Base-by-base conservation (phyloP, 1,140 invertebrate species). In the Holotrichia oblita region DNA sequence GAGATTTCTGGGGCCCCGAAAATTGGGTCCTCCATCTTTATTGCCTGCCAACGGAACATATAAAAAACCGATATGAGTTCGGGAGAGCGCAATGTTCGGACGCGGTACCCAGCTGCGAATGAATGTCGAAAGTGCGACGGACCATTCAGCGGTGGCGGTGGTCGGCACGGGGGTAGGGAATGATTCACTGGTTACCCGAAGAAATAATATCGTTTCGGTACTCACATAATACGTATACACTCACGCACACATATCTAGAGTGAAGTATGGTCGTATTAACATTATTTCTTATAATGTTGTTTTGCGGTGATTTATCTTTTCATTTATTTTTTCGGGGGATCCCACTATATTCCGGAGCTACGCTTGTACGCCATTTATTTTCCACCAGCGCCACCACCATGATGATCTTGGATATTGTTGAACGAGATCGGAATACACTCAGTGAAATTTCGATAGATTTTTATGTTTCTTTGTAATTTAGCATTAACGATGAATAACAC, bases 11-110 rank as follows among this genome's bases (percentile, higher is more conserved):
- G 61, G 79, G 73, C 61, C 76, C 61, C 78, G 83, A 82, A 84
- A 84, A 84, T 84, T 84, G 83, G 83, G 83, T 83, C 81, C 81
- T 83, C 79, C 80, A 83, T 84, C 82, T 84, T 84, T 84, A 84
- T 83, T 82, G 81, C 81, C 82, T 84, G 82, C 82, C 81, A 83
- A 84, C 82, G 77, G 80, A 82, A 81, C 81, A 78, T 74, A 82
- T 80, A 83, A 82, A 84, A 83, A 83, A 84, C 79, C 79, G 81
- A 81, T 83, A 82, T 80, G 81, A 83, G 78, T 10, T 79, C 79
- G 48, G 77, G 81, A 82, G 81, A 80, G 77, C 76, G 80, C 77
- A 84, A 82, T 83, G 83, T 84, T 79, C 81, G 80, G 78, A 82
- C 80, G 82, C 79, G 82, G 73, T 12, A 41, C 83, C 83, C 77